Evolutionary conservation across 1,140 invertebrate species (phyloP).

Genomic region (Odontomachus brunneus): DNA sequence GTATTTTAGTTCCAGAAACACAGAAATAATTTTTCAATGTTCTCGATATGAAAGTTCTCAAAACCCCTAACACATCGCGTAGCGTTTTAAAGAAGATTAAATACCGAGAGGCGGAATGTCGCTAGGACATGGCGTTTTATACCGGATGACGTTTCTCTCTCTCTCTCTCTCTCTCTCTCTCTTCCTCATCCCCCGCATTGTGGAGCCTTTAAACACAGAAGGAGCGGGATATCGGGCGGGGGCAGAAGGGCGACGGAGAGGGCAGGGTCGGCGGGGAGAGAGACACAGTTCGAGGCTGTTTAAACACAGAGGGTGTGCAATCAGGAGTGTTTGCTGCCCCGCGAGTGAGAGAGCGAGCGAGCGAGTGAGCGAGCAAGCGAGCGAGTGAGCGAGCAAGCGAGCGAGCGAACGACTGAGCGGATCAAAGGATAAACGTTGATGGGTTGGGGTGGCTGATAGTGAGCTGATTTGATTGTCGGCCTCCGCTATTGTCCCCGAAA

Average conservation of each 20-base stretch:
- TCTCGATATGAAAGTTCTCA: too few relatives aligned
- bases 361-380: conserved; percentile 72
- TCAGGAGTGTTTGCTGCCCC: conserved; percentile 84
- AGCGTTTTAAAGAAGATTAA: conserved; percentile 17
- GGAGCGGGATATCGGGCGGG: conserved; percentile 13
- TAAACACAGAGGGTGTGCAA: conserved; percentile 84
- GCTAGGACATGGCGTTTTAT: conserved; percentile 15
- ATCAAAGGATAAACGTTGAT: conserved; percentile 84
- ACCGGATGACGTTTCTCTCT: conserved; percentile 32
- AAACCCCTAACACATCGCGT: neutral
- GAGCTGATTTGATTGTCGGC: conserved; percentile 85
- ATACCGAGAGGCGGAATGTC: conserved; percentile 24
- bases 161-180: conserved; percentile 2
- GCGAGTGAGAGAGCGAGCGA: conserved; percentile 72
- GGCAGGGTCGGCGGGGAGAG: conserved; percentile 37
- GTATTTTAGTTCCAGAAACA: too few relatives aligned
- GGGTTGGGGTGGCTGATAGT: conserved; percentile 82
- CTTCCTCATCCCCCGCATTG: conserved; percentile 36
- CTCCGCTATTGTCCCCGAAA: conserved; percentile 82
- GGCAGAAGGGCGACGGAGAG: conserved; percentile 43
- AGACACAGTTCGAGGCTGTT: conserved; percentile 81
- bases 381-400: conserved; percentile 72
- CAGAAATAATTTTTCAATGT: too few relatives aligned
- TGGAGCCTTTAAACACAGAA: conserved; percentile 57
- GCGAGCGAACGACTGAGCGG: conserved; percentile 74